Evolutionary conservation across 92 coral and sea anemone genomes (phyloP).

Genomic region (Meandrina meandrites): DNA sequence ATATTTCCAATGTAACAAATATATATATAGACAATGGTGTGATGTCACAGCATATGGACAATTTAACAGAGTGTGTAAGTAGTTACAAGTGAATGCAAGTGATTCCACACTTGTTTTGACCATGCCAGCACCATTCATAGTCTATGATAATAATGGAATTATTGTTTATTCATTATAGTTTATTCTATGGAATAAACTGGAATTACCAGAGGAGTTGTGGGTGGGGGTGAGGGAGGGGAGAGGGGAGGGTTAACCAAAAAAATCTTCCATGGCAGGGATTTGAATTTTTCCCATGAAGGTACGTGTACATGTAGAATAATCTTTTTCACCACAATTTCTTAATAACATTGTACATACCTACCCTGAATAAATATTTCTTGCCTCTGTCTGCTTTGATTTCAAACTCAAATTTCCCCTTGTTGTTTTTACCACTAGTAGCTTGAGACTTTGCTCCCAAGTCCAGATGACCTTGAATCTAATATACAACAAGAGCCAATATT

Average conservation of each 20-base stretch:
- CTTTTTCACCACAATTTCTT: not conserved
- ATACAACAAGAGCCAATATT: not conserved
- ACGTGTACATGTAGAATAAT: not conserved
- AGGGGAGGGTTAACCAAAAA: too few species aligned
- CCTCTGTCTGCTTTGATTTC: slow-evolving; percentile 53
- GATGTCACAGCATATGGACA: not conserved
- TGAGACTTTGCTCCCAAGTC: slow-evolving; percentile 50
- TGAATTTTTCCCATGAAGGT: not conserved
- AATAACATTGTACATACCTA: not conserved
- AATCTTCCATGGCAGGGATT: too few species aligned
- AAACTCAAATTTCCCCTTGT: slow-evolving; percentile 55
- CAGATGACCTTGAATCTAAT: slow-evolving; percentile 46
- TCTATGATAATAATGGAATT: too few species aligned
- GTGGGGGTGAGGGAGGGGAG: too few species aligned
- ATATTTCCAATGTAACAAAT: not conserved
- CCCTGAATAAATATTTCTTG: slow-evolving; percentile 65
- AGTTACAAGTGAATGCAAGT: too few species aligned
- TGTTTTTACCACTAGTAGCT: slow-evolving; percentile 46
- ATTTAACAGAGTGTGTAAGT: too few species aligned
- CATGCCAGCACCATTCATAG: too few species aligned
- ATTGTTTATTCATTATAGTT: too few species aligned
- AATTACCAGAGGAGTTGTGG: too few species aligned
- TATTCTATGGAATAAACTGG: too few species aligned
- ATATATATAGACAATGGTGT: too few species aligned
- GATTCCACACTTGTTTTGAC: too few species aligned